Base-by-base conservation (phyloP, 1,140 invertebrate genomes). In the Oedothorax gibbosus region DNA sequence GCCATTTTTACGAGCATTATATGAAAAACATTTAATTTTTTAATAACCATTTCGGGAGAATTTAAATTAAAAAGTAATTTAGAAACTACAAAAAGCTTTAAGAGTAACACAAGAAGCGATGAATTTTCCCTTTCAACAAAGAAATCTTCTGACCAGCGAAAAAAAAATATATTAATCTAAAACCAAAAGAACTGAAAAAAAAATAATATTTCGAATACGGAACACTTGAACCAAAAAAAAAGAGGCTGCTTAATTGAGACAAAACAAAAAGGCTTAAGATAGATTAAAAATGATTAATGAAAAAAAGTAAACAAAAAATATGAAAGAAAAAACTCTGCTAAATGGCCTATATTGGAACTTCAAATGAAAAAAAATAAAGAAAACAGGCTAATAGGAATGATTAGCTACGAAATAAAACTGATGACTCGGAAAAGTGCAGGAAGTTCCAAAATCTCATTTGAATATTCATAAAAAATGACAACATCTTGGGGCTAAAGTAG, bases 201-300 rank as follows among this genome's bases (percentile, higher is more conserved):
- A 68, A 64, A 64, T 9, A 20, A 50, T 54, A 54, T 21, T 20
- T n/a, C 7, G 11, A 65, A 65, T 51, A 77, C 51, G 65, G 20
- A 57, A 9, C 15, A 50, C 14, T 51, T 53, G 10, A 51, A 12
- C 51, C 72, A 3, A 35, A 80, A 51, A 80, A 80, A 80, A 80
- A 66, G 15, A 3, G 78, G 49, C 11, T 73, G 21, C 80, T 82
- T 82, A 82, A 82, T 82, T 82, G 80, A 71, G 69, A 82, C 56
- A 51, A 82, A 82, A 82, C 80, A 82, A 82, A 82, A 82, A 82
- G 80, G 80, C 80, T 82, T 82, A 77, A 53, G 80, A 82, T 82
- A 82, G 80, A 82, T 82, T 82, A 82, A 82, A 82, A 82, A 82
- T 82, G 80, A 82, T 82, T 82, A 82, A 82, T 82, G 80, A 82